Evolutionary conservation across 2,113 vertebrate species (phyloP), one percentile per base, ranked within the genome.

Genomic region (Heliornis fulica): DNA sequence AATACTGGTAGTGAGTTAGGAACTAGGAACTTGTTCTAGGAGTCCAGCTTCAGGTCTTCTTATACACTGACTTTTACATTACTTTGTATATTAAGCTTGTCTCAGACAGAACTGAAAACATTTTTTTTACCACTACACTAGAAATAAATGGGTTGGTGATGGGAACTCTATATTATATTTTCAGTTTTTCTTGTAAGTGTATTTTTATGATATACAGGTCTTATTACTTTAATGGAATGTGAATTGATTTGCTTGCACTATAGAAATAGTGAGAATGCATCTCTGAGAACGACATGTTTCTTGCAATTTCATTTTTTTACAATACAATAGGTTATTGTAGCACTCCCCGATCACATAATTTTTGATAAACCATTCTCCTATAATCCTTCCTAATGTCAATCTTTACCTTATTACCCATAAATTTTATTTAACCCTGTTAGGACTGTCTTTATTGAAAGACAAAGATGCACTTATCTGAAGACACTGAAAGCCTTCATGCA

Each of bases 401-500:
- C 90, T 94, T 96, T 90, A 91, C 89, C 54, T 94, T 96, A 93
- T 79, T 96, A 87, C 91, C 75, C 93, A 90, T 94, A 88, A 94
- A 95, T 97, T 97, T 96, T 17, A 94, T 96, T 96, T 97, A 97
- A 97, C 94, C 76, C 83, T 93, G 81, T 96, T 97, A 96, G 41
- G 85, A 86, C 90, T 94, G 84, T 90, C 81, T 95, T 96, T 96
- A 91, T 59, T 92, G 90, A 97, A 96, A 94, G 86, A 83, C 64
- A 96, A 97, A 96, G 65, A 20, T 79, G 16, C 59, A 87, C 36
- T 23, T 97, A 54, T 77, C 72, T 80, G 68, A 96, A 97, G 81
- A 95, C 34, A 20, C 40, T 77, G 87, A 97, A 34, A 36, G 76
- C 78, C 40, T 94, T 94, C 87, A 91, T 9, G 5, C 71, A 82